Evolutionary conservation across 1,140 invertebrate species (phyloP), one percentile per base, ranked within the genome.

Genomic region (Tetranychus urticae): DNA sequence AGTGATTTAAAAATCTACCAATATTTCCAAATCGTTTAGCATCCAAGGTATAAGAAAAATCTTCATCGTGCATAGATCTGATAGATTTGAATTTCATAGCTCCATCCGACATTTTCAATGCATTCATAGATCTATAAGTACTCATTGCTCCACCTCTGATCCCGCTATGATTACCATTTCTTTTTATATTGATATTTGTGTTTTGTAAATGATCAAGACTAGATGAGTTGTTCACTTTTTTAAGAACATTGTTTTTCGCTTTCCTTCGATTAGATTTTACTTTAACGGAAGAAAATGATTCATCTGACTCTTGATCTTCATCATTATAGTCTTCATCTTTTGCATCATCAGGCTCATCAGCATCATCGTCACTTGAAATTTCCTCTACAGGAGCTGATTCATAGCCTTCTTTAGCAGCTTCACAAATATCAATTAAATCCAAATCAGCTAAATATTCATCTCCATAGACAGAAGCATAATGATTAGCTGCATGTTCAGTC

Each of bases 1-100:
- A 91, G 72, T 94, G 90, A 75, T 97, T 96, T 12, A 96, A 89
- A 71, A 94, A 94, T 72, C 92, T 88, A 0, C 88, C 85, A 0
- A 90, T 77, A 73, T 94, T 94, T 10, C 90, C 90, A 69, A 83
- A 81, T 64, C 77, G 73, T 2, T 83, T 83, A 2, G 88, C 88
- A 76, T 94, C 89, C 2, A 94, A 82, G 1, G 86, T 33, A 47
- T 58, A 62, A 31, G 37, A 12, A n/a, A 31, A n/a, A 6, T n/a
- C 23, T 52, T 52, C 50, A 13, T 52, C 50, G 14, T n/a, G n/a
- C n/a, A 52, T 31, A 8, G n/a, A 8, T 23, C 50, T 13, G 12
- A 52, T 52, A 1, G 50, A 52, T 52, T 52, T n/a, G 31, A n/a
- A 52, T 23, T 23, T n/a, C 8, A n/a, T 52, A 12, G n/a, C 13